These are phyloP conservation scores for Astreopora myriophthalma DNA, from an alignment of 64 coral and sea anemone species.

Conservation along the genomic window DNA sequence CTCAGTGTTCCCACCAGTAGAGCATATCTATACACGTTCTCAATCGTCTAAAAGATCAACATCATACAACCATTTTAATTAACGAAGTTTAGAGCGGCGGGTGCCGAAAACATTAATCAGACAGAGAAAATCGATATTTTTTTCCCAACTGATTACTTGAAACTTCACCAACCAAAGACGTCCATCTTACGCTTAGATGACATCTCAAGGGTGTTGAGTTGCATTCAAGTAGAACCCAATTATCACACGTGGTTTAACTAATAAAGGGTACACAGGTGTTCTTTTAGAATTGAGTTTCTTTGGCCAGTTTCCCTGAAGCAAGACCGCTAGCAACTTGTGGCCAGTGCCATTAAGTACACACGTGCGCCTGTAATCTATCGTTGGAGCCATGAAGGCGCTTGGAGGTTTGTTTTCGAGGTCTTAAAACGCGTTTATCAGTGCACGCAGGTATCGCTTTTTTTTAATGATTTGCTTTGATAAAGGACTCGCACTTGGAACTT, in stretches of 20 bases:
- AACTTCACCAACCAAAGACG: too few relatives aligned
- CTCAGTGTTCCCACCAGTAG: too few relatives aligned
- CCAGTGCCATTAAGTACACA: background rate
- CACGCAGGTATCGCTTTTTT: background rate
- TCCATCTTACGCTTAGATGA: background rate
- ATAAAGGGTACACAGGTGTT: background rate
- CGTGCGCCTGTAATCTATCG: background rate
- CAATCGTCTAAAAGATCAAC: too few relatives aligned
- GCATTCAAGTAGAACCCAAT: background rate
- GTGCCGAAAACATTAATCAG: too few relatives aligned
- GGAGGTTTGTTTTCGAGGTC: background rate
- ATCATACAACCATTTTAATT: too few relatives aligned
- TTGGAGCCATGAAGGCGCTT: background rate
- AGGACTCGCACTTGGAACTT: too few relatives aligned
- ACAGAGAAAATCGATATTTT: too few relatives aligned
- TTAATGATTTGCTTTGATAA: too few relatives aligned
- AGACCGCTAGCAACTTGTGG: background rate
- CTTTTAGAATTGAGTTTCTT: background rate
- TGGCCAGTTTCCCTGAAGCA: background rate
- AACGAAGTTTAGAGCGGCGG: too few relatives aligned
- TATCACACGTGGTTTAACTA: background rate
- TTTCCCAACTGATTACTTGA: too few relatives aligned
- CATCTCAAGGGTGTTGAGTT: background rate
- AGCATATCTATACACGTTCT: too few relatives aligned
- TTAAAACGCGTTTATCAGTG: background rate